Evolutionary conservation across 2,888 invertebrate species (phyloP), one percentile per base, ranked within the genome.

Genomic region (Eucera pruinosa): DNA sequence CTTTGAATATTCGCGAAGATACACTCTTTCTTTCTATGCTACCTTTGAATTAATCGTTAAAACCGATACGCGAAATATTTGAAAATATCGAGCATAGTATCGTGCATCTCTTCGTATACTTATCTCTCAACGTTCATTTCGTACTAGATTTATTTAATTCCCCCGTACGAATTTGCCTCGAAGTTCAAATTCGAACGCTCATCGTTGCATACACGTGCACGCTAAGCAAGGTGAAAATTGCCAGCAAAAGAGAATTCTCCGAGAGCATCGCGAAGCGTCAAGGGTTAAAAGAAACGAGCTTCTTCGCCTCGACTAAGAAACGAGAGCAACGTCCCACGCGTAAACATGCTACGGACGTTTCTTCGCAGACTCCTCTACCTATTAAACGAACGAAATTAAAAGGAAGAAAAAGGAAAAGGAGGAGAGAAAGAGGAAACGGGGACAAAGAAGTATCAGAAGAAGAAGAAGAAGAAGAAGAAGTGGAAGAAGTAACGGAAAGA

Each of bases 261-360:
- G 54, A 43, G 20, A 55, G 57, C 41, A 48, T 57, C 66, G 45
- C 54, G 76, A 66, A 65, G 57, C 80, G 61, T 48, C 54, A 74
- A 67, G 20, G 33, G 75, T 75, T 70, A 79, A 79, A 78, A 80
- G 78, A n/a, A 58, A 77, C 33, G n/a, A 62, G 41, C 27, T 58
- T 70, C 70, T 78, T 48, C 66, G 60, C 60, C 50, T 50, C 55
- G 65, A 36, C 45, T 55, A 60, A 64, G 69, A 69, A 64, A 65
- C 54, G 69, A 65, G 58, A 47, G 60, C 55, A 68, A 68, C 54
- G 76, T 70, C 66, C 76, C 13, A 55, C 61, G 65, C 45, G 66
- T 65, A 76, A 76, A 78, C 70, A 76, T 65, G 72, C 41, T 55
- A 6, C 60, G 64, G 11, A 55, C 61, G 27, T 39, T 67, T 36